Percentiles rank a stretch among this genome's conserved stretches.
Conservation (phyloP, 2,888 invertebrate species). For the Tyria jacobaeae region DNA sequence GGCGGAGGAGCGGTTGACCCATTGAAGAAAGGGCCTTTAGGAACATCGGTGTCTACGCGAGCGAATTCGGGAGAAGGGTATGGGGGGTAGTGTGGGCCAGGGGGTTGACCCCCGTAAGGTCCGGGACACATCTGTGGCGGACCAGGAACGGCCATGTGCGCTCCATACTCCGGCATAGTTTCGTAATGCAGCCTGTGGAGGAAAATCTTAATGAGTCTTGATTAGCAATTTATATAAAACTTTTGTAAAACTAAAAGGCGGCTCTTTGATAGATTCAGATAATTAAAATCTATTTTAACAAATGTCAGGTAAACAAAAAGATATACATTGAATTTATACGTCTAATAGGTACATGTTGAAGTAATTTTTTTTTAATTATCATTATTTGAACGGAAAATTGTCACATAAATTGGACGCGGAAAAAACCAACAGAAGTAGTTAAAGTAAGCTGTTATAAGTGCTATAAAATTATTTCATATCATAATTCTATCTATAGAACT, state of each 20-base stretch:
- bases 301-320: too few relatives aligned
- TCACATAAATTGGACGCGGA: neutral
- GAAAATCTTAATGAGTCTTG: constrained; percentile 19
- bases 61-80: constrained; percentile 87
- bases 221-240: too few relatives aligned
- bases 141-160: constrained; percentile 86
- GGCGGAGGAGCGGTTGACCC: constrained; percentile 88
- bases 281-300: too few relatives aligned
- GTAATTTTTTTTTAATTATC: too few relatives aligned
- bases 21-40: constrained; percentile 87
- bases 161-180: constrained; percentile 86
- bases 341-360: too few relatives aligned
- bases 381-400: neutral
- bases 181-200: constrained; percentile 80
- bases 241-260: too few relatives aligned
- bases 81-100: constrained; percentile 82
- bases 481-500: neutral
- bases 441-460: neutral
- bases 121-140: constrained; percentile 87
- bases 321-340: too few relatives aligned
- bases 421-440: neutral
- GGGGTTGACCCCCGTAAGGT: constrained; percentile 80
- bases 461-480: neutral
- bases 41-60: constrained; percentile 80
- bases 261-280: too few relatives aligned